phyloP scores from a whole-genome alignment of 2,888 invertebrate genomes.

The Epiperipatus broadwayi region DNA sequence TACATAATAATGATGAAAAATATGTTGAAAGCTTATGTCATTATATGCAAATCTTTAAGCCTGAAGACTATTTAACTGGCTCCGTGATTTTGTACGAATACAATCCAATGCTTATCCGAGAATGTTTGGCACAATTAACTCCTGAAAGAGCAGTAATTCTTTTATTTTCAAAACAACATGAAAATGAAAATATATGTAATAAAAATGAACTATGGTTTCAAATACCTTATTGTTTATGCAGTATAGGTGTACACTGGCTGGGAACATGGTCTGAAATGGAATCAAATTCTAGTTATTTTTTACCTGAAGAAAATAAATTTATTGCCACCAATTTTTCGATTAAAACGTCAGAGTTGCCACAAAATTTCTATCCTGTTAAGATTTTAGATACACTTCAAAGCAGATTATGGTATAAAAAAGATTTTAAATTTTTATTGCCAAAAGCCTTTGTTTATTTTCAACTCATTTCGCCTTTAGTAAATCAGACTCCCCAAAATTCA shows the following conservation, averaged over 20 bases:
- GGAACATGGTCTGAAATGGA: conserved; percentile 20
- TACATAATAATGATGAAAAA: conserved; percentile 40
- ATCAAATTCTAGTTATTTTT: conserved; percentile 18
- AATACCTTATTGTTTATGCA: conserved; percentile 57
- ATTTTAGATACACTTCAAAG: conserved; percentile 36
- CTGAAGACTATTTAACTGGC: conserved; percentile 57
- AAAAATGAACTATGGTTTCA: conserved; percentile 60
- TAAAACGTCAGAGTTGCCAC: conserved; percentile 18
- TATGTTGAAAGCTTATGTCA: conserved; percentile 56
- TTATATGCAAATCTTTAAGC: conserved; percentile 58
- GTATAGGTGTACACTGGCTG: too few species aligned
- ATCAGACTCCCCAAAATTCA: too few species aligned
- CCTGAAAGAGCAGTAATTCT: conserved; percentile 50
- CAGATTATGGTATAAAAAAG: conserved; percentile 65
- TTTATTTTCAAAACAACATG: conserved; percentile 42
- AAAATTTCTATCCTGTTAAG: conserved; percentile 36
- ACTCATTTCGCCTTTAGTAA: too few species aligned
- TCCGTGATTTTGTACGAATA: conserved; percentile 53
- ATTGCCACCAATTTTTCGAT: conserved; percentile 21
- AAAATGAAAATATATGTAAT: conserved; percentile 36
- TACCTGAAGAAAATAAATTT: conserved; percentile 23
- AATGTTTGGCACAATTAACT: conserved; percentile 39
- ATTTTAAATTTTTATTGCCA: conserved; percentile 60
- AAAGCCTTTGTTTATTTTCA: too few species aligned
- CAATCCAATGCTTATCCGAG: conserved; percentile 43